Conservation (phyloP, 2,797 vertebrate genomes). For the Notolabrus celidotus region DNA sequence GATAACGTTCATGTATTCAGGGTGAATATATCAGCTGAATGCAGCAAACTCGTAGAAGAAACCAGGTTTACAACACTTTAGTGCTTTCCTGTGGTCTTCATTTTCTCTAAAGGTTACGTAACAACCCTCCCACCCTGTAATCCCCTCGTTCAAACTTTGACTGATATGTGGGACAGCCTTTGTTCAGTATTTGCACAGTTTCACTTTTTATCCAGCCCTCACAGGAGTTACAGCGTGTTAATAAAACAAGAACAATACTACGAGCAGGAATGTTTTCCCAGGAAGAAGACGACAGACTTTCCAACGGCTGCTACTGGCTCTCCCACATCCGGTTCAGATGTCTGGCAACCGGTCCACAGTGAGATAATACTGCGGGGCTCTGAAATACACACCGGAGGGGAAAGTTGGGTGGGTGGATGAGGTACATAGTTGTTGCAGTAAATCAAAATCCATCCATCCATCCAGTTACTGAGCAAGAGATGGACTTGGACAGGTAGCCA, state of each 20-base stretch:
- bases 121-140: slow-evolving; percentile 16
- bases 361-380: slow-evolving; percentile 44
- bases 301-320: slow-evolving; percentile 54
- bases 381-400: slow-evolving; percentile 41
- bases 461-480: too few relatives aligned
- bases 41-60: background rate
- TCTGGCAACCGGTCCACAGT: slow-evolving; percentile 39
- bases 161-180: slow-evolving; percentile 19
- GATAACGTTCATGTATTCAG: background rate
- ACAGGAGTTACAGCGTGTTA: slow-evolving; percentile 16
- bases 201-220: slow-evolving; percentile 22
- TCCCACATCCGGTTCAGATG: slow-evolving; percentile 48
- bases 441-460: too few relatives aligned
- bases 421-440: too few relatives aligned
- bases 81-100: background rate
- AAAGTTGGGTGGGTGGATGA: slow-evolving; percentile 26
- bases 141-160: slow-evolving; percentile 25
- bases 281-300: slow-evolving; percentile 72
- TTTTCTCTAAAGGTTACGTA: too few relatives aligned
- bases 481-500: too few relatives aligned
- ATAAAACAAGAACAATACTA: slow-evolving; percentile 69
- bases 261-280: slow-evolving; percentile 63
- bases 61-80: background rate
- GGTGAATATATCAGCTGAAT: background rate
- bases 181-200: slow-evolving; percentile 8